Conservation (phyloP, 1,140 invertebrate species). For the Pachyrhynchus sulphureomaculatus region DNA sequence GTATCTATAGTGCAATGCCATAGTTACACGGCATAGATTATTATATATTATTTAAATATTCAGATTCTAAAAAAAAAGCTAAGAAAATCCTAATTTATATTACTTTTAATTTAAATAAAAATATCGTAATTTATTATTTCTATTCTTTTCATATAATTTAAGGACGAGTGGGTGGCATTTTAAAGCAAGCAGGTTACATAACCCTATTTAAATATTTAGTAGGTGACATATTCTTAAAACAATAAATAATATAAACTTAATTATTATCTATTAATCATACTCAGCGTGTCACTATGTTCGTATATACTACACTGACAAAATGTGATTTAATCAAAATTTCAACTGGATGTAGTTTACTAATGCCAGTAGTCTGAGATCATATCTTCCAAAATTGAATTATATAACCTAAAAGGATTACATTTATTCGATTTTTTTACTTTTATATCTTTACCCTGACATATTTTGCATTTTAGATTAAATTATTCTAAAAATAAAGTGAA, state of each 20-base stretch:
- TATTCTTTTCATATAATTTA: neutral
- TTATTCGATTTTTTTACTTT: too few relatives aligned
- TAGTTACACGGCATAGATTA: too few relatives aligned
- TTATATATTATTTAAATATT: too few relatives aligned
- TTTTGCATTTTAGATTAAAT: too few relatives aligned
- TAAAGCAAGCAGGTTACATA: slow-evolving; percentile 14
- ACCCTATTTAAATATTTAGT: slow-evolving; percentile 17
- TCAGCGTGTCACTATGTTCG: slow-evolving; percentile 1
- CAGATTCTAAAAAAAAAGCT: too few relatives aligned
- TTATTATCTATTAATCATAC: slow-evolving; percentile 15
- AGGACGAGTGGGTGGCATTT: slow-evolving; percentile 11
- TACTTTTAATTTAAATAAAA: too few relatives aligned
- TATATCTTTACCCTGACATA: too few relatives aligned
- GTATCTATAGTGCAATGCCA: too few relatives aligned
- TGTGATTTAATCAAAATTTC: slow-evolving; percentile 5
- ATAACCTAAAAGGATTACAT: neutral
- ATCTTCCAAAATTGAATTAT: neutral
- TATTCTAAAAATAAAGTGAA: too few relatives aligned
- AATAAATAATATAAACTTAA: slow-evolving; percentile 25
- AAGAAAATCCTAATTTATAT: too few relatives aligned
- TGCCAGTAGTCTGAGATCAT: neutral
- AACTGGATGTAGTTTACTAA: neutral
- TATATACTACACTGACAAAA: slow-evolving; percentile 13
- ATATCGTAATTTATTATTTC: neutral
- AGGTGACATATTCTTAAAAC: slow-evolving; percentile 24